Evolutionary conservation across 2,888 invertebrate species (phyloP), one percentile per base, ranked within the genome.

Genomic region (Dendrolimus pini): DNA sequence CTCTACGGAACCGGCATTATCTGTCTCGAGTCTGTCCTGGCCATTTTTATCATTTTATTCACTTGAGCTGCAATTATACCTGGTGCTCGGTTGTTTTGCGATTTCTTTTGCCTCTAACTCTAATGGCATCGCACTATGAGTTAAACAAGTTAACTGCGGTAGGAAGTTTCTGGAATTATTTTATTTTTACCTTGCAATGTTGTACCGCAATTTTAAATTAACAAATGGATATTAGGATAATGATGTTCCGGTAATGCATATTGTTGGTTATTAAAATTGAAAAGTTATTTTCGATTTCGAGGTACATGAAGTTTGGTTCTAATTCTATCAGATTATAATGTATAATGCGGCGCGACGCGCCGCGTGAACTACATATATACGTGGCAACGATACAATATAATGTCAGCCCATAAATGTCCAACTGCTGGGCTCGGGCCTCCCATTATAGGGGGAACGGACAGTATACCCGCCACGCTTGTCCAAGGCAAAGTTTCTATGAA

Each of bases 11-110:
- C 30, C 30, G 0, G 6, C 30, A 30, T 30, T 30, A 3, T 6
- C 18, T 18, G 18, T 2, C 18, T 18, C 55, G 65, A 68, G 65
- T 69, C 71, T 67, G 65, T 62, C 52, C 53, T 58, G 57, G 47
- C 47, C 65, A 61, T 70, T 72, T 76, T 74, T 71, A 70, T 67
- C 71, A 71, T 77, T 77, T 76, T 74, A 73, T 76, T 76, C 74
- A 77, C 69, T 77, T 69, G 71, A 68, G 69, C 63, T 72, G 69
- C 75, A 78, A 78, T 78, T 77, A 77, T 77, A 68, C 65, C 69
- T 60, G 61, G 60, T 66, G 74, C 65, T 68, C 70, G 65, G 67
- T 71, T 66, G 71, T 75, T 75, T 68, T 69, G 65, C 66, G 64
- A 61, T 72, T 75, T 73, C 71, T 73, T 77, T 77, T 75, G 65